These are phyloP conservation scores for Schlechtendalia chinensis DNA, from an alignment of 1,140 invertebrate species.

Conservation along the genomic window DNA sequence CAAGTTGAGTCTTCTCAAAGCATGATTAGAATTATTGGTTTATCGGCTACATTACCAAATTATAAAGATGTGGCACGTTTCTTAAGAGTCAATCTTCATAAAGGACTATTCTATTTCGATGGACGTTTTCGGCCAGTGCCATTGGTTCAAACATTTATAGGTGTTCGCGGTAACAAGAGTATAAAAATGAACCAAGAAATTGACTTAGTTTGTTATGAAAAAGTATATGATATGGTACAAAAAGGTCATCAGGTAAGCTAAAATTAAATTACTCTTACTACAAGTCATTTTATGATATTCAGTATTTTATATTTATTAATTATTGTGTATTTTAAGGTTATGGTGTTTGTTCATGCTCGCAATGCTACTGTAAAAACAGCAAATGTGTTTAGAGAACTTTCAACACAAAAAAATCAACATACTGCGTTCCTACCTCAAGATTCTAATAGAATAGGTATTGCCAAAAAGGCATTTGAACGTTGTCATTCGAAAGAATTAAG, in stretches of 20 bases:
- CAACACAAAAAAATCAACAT: conserved; percentile 70
- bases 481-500: conserved; percentile 73
- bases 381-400: conserved; percentile 72
- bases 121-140: conserved; percentile 94
- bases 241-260: conserved; percentile 78
- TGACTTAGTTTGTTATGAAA: conserved; percentile 92
- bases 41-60: conserved; percentile 97
- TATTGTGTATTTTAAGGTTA: conserved; percentile 66
- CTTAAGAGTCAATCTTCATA: conserved; percentile 86
- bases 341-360: conserved; percentile 98
- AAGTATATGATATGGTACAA: conserved; percentile 81
- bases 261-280: neutral
- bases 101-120: conserved; percentile 97
- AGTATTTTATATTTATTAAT: conserved; percentile 4
- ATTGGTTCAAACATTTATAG: conserved; percentile 87
- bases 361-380: conserved; percentile 92
- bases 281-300: neutral
- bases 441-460: conserved; percentile 62
- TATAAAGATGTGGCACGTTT: conserved; percentile 96
- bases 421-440: conserved; percentile 69
- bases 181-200: conserved; percentile 80
- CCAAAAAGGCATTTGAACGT: conserved; percentile 66
- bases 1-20: conserved; percentile 92
- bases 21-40: conserved; percentile 96
- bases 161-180: conserved; percentile 78